phyloP scores from a whole-genome alignment of 2,113 vertebrate genomes.

The Hydrolagus affinis region DNA sequence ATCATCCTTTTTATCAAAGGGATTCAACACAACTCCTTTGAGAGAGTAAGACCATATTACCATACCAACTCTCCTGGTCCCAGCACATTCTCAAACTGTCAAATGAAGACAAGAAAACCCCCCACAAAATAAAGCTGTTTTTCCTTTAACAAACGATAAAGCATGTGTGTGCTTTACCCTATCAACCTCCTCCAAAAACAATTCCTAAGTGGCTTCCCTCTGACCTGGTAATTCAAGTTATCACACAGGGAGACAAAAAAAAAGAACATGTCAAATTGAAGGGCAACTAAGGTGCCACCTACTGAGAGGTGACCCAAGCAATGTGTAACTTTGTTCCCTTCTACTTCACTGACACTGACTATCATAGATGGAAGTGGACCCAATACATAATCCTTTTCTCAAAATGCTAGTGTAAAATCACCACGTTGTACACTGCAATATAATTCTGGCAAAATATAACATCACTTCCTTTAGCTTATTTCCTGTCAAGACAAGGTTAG shows the following conservation, averaged over 20 bases:
- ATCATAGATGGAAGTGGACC: background rate
- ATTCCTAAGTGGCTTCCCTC: background rate
- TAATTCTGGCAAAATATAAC: no score
- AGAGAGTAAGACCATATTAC: background rate
- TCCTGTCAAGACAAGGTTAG: no score
- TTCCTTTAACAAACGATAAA: background rate
- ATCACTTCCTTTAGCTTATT: no score
- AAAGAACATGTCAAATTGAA: background rate
- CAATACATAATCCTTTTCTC: background rate
- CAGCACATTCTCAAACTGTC: background rate
- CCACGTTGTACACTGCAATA: no score
- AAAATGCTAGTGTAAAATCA: background rate
- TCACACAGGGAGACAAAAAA: background rate
- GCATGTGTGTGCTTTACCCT: background rate
- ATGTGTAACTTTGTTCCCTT: background rate
- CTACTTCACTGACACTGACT: background rate
- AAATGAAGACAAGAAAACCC: background rate
- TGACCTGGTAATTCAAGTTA: background rate
- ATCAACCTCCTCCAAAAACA: background rate
- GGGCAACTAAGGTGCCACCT: background rate
- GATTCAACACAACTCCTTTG: background rate
- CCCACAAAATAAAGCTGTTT: background rate
- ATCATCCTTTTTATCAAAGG: no score
- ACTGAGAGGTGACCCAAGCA: no score
- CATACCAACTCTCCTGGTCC: background rate